phyloP scores from a whole-genome alignment of 2,888 invertebrate genomes.

The Ferdinandea cuprea region DNA sequence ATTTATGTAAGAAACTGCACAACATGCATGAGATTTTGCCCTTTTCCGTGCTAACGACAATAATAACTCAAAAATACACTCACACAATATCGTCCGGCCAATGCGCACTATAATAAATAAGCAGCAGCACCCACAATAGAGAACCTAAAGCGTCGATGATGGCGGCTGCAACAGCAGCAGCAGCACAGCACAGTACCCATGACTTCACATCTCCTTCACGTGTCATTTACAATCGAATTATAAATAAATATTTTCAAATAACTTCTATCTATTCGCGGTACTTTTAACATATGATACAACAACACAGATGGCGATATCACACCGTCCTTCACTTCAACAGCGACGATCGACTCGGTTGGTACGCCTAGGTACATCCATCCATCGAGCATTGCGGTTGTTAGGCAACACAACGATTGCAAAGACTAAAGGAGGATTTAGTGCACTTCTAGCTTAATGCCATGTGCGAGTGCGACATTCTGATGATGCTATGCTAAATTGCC shows the following conservation, averaged over 20 bases:
- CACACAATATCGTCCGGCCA: not conserved
- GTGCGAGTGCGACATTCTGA: slow-evolving; percentile 34
- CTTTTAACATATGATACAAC: slow-evolving; percentile 39
- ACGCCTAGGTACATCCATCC: slow-evolving; percentile 21
- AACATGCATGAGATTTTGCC: not conserved
- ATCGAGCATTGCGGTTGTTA: slow-evolving; percentile 37
- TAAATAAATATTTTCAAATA: slow-evolving; percentile 58
- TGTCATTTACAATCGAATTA: slow-evolving; percentile 47
- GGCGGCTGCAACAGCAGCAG: not conserved
- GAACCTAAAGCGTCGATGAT: not conserved
- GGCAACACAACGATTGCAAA: slow-evolving; percentile 38
- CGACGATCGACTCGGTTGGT: not conserved
- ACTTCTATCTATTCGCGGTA: slow-evolving; percentile 39
- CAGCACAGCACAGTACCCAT: slow-evolving; percentile 18
- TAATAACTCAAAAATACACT: not conserved
- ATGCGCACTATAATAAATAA: slow-evolving; percentile 13
- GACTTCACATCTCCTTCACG: slow-evolving; percentile 44
- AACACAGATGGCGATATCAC: slow-evolving; percentile 26
- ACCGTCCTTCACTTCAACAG: slow-evolving; percentile 24
- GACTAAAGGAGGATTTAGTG: slow-evolving; percentile 43
- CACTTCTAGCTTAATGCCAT: slow-evolving; percentile 37
- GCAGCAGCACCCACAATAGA: slow-evolving; percentile 14
- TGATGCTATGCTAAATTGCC: slow-evolving; percentile 55
- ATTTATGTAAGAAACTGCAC: no score
- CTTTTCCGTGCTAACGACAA: not conserved